Evolutionary conservation across 1,140 invertebrate species (phyloP).

Genomic region (Sweltsa coloradensis): DNA sequence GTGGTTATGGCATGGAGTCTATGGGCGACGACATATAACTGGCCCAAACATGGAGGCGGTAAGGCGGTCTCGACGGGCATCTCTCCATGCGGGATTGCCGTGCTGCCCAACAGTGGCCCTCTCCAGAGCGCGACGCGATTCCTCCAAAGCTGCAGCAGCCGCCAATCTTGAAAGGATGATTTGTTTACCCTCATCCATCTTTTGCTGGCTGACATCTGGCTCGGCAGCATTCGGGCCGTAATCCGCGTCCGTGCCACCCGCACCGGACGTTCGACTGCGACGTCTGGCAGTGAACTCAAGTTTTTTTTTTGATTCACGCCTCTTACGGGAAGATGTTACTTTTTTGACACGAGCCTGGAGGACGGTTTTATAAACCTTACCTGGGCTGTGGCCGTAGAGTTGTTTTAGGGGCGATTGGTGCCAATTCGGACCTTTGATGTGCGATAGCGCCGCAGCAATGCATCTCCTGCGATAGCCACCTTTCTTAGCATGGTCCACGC

Average conservation of each 20-base stretch:
- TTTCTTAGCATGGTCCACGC: neutral
- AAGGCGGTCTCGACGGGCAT: neutral
- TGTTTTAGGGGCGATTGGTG: neutral
- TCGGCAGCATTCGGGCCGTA: neutral
- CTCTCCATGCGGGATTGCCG: neutral
- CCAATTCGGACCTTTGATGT: neutral
- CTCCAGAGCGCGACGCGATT: neutral
- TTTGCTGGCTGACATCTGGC: neutral
- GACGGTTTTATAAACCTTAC: too few species aligned
- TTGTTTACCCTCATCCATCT: neutral
- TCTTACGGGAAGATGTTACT: neutral
- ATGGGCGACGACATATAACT: neutral
- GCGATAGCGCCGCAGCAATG: neutral
- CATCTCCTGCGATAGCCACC: slow-evolving; percentile 1
- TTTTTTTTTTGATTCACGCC: neutral
- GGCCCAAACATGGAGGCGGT: slow-evolving; percentile 1
- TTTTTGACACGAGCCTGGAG: neutral
- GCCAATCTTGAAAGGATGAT: neutral
- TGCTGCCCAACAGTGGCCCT: neutral
- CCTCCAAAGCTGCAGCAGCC: neutral
- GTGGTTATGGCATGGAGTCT: slow-evolving; percentile 1
- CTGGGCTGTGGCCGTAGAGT: neutral
- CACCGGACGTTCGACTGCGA: neutral
- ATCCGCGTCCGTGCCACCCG: neutral
- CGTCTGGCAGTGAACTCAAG: neutral